Evolutionary conservation across 2,113 vertebrate species (phyloP).

Genomic region (Pao palembangensis): DNA sequence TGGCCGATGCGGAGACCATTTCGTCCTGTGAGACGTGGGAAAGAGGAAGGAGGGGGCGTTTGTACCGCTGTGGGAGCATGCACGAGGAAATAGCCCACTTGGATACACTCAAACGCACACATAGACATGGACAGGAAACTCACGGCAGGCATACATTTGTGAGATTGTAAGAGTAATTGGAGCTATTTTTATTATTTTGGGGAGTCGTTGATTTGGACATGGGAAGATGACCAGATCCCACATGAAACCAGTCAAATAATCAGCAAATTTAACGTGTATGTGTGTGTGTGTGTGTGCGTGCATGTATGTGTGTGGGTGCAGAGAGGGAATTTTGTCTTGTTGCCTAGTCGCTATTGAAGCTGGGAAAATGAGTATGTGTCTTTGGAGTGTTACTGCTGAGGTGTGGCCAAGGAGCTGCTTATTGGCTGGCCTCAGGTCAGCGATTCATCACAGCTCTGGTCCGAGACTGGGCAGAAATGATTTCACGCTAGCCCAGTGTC

Average conservation of each 20-base stretch:
- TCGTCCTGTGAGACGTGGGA: constrained; percentile 60
- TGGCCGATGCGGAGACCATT: constrained; percentile 34
- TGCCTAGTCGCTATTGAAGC: constrained; percentile 43
- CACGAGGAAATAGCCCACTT: constrained; percentile 53
- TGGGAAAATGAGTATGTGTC: neutral
- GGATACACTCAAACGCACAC: constrained; percentile 29
- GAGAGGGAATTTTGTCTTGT: constrained; percentile 17
- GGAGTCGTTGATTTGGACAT: constrained; percentile 28
- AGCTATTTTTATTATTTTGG: constrained; percentile 15
- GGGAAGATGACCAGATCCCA: constrained; percentile 50
- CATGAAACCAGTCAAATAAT: constrained; percentile 26
- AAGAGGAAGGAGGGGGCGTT: constrained; percentile 66
- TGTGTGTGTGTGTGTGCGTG: neutral
- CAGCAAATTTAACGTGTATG: constrained; percentile 9
- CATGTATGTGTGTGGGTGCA: constrained; percentile 14
- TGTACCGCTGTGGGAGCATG: constrained; percentile 54
- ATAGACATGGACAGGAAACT: constrained; percentile 12
- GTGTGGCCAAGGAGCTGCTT: constrained; percentile 43
- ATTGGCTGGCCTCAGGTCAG: constrained; percentile 38
- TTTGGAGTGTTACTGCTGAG: constrained; percentile 32
- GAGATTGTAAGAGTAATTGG: constrained; percentile 21
- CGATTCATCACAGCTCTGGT: constrained; percentile 12
- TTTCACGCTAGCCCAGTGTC: neutral
- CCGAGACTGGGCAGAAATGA: neutral
- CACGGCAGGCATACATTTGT: constrained; percentile 23